phyloP scores from a whole-genome alignment of 1,140 invertebrate species.

The Microplitis mediator region DNA sequence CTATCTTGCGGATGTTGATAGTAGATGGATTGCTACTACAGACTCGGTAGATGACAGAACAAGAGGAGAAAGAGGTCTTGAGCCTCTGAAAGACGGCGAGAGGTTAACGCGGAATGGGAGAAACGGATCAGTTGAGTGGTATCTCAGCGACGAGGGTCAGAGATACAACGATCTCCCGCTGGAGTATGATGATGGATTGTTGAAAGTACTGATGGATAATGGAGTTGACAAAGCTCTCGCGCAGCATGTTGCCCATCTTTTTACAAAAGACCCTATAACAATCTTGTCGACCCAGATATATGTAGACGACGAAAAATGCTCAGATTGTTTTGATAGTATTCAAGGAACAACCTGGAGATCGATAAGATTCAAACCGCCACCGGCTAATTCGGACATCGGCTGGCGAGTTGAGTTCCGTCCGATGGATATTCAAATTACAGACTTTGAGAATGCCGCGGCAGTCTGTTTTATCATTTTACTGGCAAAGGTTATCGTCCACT shows the following conservation, averaged over 20 bases:
- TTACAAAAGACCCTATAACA: slow-evolving; percentile 97
- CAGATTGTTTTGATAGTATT: slow-evolving; percentile 99
- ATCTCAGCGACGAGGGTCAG: slow-evolving; percentile 85
- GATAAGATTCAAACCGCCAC: slow-evolving; percentile 99
- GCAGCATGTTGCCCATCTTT: slow-evolving; percentile 95
- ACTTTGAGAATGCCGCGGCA: slow-evolving; percentile 99
- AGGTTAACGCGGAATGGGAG: slow-evolving; percentile 93
- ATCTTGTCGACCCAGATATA: slow-evolving; percentile 95
- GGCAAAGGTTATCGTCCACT: slow-evolving; percentile 95
- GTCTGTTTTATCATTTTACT: slow-evolving; percentile 98
- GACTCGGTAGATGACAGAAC: slow-evolving; percentile 95
- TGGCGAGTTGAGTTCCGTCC: slow-evolving; percentile 99
- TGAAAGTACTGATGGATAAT: slow-evolving; percentile 79
- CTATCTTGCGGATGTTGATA: slow-evolving; percentile 93
- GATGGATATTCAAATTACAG: slow-evolving; percentile 97
- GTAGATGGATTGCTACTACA: slow-evolving; percentile 87
- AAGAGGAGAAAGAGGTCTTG: slow-evolving; percentile 86
- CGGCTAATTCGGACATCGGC: slow-evolving; percentile 91
- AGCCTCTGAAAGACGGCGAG: slow-evolving; percentile 76
- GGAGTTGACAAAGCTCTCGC: slow-evolving; percentile 91
- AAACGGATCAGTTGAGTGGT: slow-evolving; percentile 97
- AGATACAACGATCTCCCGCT: slow-evolving; percentile 92
- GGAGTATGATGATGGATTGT: slow-evolving; percentile 84
- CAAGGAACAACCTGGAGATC: slow-evolving; percentile 99
- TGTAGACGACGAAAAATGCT: slow-evolving; percentile 91